Conservation (phyloP, 64 coral and sea anemone genomes). For the Catalaphyllia jardinei region DNA sequence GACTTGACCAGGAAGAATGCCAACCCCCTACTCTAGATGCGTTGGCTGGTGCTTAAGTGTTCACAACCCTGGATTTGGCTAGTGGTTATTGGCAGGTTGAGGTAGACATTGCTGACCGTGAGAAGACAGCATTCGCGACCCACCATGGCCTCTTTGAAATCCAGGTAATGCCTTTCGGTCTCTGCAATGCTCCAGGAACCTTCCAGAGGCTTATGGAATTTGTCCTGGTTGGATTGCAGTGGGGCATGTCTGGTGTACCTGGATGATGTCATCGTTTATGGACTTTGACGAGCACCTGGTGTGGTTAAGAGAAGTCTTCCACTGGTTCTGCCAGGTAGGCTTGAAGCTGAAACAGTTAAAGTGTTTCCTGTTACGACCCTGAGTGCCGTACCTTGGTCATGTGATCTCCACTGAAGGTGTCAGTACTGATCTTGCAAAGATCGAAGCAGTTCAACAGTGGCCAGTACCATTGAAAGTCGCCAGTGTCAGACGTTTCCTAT, state of each 20-base stretch:
- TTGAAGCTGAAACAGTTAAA: conserved; percentile 7
- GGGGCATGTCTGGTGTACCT: not conserved
- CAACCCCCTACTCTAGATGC: not conserved
- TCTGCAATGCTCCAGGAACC: not conserved
- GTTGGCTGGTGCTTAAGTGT: too few species aligned
- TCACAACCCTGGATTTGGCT: not conserved
- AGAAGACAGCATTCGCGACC: conserved; percentile 26
- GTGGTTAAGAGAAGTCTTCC: too few species aligned
- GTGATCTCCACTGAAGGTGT: not conserved
- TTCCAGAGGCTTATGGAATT: conserved; percentile 28
- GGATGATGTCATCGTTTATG: too few species aligned
- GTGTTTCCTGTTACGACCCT: not conserved
- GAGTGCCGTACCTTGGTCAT: conserved; percentile 23
- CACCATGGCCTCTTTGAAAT: conserved; percentile 32
- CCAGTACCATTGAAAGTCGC: not conserved
- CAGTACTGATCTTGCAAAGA: not conserved
- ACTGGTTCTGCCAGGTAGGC: not conserved
- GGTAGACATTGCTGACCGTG: not conserved
- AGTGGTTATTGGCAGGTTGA: conserved; percentile 55
- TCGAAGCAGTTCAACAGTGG: not conserved
- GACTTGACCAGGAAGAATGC: not conserved
- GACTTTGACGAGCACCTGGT: too few species aligned
- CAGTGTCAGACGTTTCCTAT: not conserved
- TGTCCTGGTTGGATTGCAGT: too few species aligned
- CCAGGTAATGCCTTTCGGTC: conserved; percentile 21